Base-by-base conservation (phyloP, 2,113 vertebrate genomes). In the Proteles cristata region DNA sequence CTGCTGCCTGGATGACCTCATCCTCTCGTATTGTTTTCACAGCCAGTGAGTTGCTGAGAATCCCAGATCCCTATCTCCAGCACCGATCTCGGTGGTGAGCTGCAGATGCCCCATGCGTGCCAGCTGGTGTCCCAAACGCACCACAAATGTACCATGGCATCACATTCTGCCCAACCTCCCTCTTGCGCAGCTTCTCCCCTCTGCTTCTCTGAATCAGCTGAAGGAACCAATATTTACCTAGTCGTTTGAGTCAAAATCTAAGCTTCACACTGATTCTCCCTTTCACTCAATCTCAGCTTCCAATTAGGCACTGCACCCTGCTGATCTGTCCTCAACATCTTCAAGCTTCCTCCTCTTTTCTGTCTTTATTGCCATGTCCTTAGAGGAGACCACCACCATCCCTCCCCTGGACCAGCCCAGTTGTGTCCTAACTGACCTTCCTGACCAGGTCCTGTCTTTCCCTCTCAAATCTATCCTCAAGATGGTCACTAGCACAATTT, bases 21-120 rank as follows among this genome's bases (percentile, higher is more conserved):
- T 69, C 28, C 87, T 86, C 43, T 86, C 63, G 88, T 93, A 53
- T 12, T 88, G 26, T 84, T 96, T 88, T 81, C 81, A 94, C 33
- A 39, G 55, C 85, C 35, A 79, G 2, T 50, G 50, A 79, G 66
- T 81, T 58, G 33, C 71, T 21, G 39, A 88, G 31, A 89, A 91
- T 88, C 88, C 83, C 65, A 76, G 82, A 91, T 80, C 35, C n/a
- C 77, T 53, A 4, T 81, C 95, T 66, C 69, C 26, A 88, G 26
- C 21, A 33, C n/a, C 92, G 25, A 69, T 61, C 43, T 85, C 65
- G 55, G 9, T 74, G 90, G 55, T 35, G 39, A 95, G 87, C 48
- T 88, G 14, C 71, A 90, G 31, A 61, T 1, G 1, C 48, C 63
- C 39, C 35, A 28, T 33, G 43, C 5, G 17, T 19, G 55, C 39